phyloP scores from a whole-genome alignment of 2,113 vertebrate species.

The Alexandromys fortis region DNA sequence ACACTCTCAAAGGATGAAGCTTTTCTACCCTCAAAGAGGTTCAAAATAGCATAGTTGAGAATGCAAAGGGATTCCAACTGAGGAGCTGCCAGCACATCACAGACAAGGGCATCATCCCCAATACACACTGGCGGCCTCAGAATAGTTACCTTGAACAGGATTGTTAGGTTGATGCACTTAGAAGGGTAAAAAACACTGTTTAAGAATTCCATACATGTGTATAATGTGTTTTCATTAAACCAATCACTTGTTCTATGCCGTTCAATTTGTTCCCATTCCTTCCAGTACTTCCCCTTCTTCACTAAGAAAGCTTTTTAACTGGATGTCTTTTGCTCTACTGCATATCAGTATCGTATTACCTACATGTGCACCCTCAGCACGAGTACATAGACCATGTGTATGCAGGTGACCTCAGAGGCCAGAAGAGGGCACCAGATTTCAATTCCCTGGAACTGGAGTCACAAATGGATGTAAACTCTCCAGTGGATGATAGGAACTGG shows the following conservation, averaged over 20 bases:
- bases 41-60: constrained; percentile 43
- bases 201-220: not conserved
- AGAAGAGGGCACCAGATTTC: not conserved
- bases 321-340: not conserved
- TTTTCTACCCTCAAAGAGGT: constrained; percentile 1
- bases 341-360: not conserved
- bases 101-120: not conserved
- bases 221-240: not conserved
- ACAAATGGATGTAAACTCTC: not conserved
- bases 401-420: not conserved
- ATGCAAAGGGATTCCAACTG: constrained; percentile 10
- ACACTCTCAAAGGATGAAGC: constrained; percentile 9
- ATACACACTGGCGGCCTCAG: not conserved
- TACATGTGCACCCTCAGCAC: not conserved
- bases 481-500: not conserved
- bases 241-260: not conserved
- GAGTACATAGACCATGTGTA: not conserved
- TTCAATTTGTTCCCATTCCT: not conserved
- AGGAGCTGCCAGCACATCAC: not conserved
- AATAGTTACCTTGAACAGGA: constrained; percentile 36
- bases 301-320: not conserved
- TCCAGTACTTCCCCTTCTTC: not conserved
- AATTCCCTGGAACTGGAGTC: not conserved
- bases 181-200: not conserved
- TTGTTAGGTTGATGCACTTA: not conserved